These are phyloP conservation scores for Macrosiphum euphorbiae DNA, from an alignment of 2,888 invertebrate genomes.

Conservation along the genomic window DNA sequence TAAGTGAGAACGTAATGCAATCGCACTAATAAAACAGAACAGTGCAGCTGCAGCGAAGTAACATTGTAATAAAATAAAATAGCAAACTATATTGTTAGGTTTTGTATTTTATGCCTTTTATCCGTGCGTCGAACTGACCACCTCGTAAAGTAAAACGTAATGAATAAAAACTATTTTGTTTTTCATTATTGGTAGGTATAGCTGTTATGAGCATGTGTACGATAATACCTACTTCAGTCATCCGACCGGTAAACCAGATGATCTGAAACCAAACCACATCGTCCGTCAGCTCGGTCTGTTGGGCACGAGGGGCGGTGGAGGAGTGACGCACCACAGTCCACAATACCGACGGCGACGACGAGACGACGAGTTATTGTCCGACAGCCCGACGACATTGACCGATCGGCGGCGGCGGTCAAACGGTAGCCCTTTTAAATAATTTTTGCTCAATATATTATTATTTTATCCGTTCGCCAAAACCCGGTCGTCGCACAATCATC, in stretches of 20 bases:
- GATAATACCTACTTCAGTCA: background rate
- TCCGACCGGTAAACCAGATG: background rate
- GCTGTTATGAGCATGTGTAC: background rate
- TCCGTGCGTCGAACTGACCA: background rate
- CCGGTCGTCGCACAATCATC: background rate
- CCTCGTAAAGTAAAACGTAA: background rate
- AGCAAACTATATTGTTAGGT: background rate
- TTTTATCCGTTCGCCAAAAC: conserved; percentile 27
- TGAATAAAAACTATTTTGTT: background rate
- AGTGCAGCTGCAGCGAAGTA: background rate
- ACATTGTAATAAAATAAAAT: background rate
- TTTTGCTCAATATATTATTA: background rate
- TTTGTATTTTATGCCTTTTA: background rate
- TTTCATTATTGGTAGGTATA: background rate
- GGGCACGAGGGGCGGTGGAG: background rate
- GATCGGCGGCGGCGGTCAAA: conserved; percentile 18
- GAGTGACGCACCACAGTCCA: background rate
- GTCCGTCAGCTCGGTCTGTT: background rate
- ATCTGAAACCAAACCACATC: conserved; percentile 13
- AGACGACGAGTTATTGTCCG: background rate
- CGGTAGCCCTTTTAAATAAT: conserved; percentile 25
- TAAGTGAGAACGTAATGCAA: background rate
- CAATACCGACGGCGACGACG: background rate
- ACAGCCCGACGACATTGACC: conserved; percentile 33
- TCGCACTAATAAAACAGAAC: background rate